Conservation (phyloP, 2,888 invertebrate species). For the Hylaea fasciaria region DNA sequence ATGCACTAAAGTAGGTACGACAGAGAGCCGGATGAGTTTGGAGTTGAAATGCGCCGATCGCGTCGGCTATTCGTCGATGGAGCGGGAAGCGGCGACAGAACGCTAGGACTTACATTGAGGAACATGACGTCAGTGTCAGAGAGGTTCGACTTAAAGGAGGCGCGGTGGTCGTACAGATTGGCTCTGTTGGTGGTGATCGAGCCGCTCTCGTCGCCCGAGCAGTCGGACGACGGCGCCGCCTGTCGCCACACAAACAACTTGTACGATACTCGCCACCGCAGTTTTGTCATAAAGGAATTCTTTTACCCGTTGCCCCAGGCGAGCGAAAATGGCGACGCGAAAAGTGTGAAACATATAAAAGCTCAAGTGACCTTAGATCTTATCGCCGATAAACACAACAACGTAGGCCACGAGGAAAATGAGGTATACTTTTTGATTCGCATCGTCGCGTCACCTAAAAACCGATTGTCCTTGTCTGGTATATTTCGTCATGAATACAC, state of each 20-base stretch:
- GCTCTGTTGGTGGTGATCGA: slow-evolving; percentile 92
- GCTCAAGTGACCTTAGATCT: too few species aligned
- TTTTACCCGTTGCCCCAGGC: too few species aligned
- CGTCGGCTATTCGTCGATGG: slow-evolving; percentile 48
- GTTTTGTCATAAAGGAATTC: neutral
- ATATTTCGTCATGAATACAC: too few species aligned
- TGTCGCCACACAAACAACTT: slow-evolving; percentile 58
- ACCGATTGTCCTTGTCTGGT: too few species aligned
- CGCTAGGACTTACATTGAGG: slow-evolving; percentile 90
- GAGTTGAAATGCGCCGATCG: slow-evolving; percentile 27
- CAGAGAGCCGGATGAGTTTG: slow-evolving; percentile 45
- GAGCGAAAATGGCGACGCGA: too few species aligned
- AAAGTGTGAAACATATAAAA: too few species aligned
- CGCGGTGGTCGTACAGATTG: slow-evolving; percentile 89
- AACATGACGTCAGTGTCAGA: slow-evolving; percentile 97
- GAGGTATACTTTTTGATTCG: too few species aligned
- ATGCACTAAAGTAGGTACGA: slow-evolving; percentile 46
- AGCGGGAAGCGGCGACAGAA: slow-evolving; percentile 50
- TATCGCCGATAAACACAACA: too few species aligned
- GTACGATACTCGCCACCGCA: slow-evolving; percentile 38
- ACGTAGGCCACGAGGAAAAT: too few species aligned
- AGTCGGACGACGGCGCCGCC: slow-evolving; percentile 88
- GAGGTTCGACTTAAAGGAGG: slow-evolving; percentile 94
- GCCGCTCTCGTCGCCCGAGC: slow-evolving; percentile 88
- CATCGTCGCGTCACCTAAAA: too few species aligned